phyloP scores from a whole-genome alignment of 2,888 invertebrate genomes.

The Eupithecia tripunctaria region DNA sequence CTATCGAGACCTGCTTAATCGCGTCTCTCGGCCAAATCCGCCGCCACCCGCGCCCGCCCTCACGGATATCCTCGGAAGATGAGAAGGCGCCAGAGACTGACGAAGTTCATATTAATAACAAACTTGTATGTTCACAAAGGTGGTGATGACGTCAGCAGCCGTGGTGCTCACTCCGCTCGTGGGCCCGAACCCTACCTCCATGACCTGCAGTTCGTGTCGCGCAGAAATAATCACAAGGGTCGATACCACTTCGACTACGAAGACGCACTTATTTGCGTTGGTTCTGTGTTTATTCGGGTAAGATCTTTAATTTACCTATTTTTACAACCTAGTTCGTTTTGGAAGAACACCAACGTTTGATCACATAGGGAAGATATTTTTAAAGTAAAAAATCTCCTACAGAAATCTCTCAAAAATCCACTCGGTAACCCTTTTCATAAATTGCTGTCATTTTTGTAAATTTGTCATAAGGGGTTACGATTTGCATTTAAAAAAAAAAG shows the following conservation, averaged over 20 bases:
- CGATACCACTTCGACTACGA: not conserved
- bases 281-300: slow-evolving; percentile 20
- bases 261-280: slow-evolving; percentile 21
- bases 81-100: too few relatives aligned
- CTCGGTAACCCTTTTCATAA: not conserved
- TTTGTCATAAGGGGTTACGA: too few relatives aligned
- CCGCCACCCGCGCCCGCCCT: too few relatives aligned
- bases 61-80: too few relatives aligned
- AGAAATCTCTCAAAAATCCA: not conserved
- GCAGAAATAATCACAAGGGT: slow-evolving; percentile 15
- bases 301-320: not conserved
- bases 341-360: too few relatives aligned
- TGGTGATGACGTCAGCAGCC: not conserved
- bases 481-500: too few relatives aligned
- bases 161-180: slow-evolving; percentile 10
- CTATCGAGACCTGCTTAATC: too few relatives aligned
- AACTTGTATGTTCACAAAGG: not conserved
- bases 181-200: slow-evolving; percentile 4
- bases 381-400: not conserved
- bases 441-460: too few relatives aligned
- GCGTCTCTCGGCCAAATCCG: too few relatives aligned
- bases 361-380: too few relatives aligned
- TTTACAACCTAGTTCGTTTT: too few relatives aligned
- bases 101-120: too few relatives aligned
- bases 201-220: slow-evolving; percentile 15